These are phyloP conservation scores for Xestia c-nigrum DNA, from an alignment of 2,888 invertebrate genomes.

Conservation along the genomic window DNA sequence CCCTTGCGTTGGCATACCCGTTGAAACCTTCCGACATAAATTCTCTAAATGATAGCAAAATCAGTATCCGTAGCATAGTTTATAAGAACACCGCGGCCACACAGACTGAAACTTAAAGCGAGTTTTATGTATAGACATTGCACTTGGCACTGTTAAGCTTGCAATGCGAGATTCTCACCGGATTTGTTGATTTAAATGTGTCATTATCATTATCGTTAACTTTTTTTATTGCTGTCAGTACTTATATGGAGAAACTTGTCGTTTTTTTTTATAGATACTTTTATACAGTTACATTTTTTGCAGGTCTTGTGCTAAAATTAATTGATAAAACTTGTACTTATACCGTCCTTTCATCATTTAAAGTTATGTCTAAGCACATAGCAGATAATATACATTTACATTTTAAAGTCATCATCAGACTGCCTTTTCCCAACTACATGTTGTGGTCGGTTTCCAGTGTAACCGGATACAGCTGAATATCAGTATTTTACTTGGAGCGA, in stretches of 20 bases:
- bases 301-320: not conserved
- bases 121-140: not conserved
- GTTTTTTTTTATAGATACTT: not conserved
- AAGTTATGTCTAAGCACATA: not conserved
- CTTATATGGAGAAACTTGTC: not conserved
- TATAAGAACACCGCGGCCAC: not conserved
- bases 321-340: not conserved
- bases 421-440: too few species aligned
- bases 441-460: too few species aligned
- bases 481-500: too few species aligned
- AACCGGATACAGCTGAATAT: too few species aligned
- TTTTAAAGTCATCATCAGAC: too few species aligned
- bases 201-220: conserved; percentile 29
- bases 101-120: not conserved
- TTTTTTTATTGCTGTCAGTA: not conserved
- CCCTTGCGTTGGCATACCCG: too few species aligned
- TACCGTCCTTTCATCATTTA: not conserved
- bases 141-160: conserved; percentile 29
- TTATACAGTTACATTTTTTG: not conserved
- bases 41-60: not conserved
- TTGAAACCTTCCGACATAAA: not conserved
- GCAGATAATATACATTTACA: too few species aligned
- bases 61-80: not conserved
- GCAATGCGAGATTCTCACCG: conserved; percentile 14
- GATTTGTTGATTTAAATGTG: conserved; percentile 32